Conservation (phyloP, 2,888 invertebrate species). For the Noctua fimbriata region DNA sequence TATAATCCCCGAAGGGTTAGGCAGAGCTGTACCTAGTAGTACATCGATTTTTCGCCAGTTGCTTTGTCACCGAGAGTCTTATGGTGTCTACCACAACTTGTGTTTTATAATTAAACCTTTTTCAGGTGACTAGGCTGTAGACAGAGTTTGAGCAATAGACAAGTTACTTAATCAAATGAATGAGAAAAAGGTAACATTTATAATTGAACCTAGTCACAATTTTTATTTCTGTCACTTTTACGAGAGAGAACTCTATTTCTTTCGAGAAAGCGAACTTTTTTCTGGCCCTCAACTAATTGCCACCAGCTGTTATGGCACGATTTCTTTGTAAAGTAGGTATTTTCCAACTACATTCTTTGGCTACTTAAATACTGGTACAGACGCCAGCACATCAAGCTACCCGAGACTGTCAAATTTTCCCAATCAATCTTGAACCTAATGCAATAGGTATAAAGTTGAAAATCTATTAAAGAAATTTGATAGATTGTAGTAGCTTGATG, state of each 20-base stretch:
- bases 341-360: not conserved
- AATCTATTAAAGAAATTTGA: too few species aligned
- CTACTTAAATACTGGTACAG: too few species aligned
- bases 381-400: too few species aligned
- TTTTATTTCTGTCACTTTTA: too few species aligned
- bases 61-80: not conserved
- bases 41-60: not conserved
- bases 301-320: not conserved
- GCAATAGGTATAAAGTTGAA: too few species aligned
- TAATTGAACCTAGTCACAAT: not conserved
- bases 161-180: not conserved
- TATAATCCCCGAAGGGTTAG: too few species aligned
- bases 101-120: not conserved
- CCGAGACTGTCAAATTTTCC: too few species aligned
- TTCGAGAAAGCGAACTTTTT: too few species aligned
- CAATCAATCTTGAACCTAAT: too few species aligned
- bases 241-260: too few species aligned
- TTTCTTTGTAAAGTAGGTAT: not conserved
- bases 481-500: too few species aligned
- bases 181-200: not conserved
- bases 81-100: not conserved
- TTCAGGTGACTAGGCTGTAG: not conserved
- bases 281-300: not conserved
- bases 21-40: too few species aligned
- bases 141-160: not conserved